Percentiles rank a stretch among this genome's conserved stretches.
These are phyloP conservation scores for Philaethria dido DNA, from an alignment of 2,888 invertebrate genomes.

Conservation along the genomic window DNA sequence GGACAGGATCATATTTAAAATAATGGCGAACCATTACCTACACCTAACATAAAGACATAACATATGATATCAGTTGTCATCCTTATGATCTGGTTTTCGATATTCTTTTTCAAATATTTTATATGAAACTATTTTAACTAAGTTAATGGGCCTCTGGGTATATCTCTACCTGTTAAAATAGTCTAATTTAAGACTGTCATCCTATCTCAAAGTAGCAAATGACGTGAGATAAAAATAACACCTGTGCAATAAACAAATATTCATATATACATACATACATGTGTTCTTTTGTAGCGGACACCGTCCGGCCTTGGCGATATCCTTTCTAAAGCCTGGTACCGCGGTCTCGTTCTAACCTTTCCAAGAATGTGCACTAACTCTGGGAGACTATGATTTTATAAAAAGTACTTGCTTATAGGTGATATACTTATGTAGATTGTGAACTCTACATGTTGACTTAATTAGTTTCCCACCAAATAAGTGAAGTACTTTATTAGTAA, in stretches of 20 bases:
- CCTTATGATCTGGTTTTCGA: too few species aligned
- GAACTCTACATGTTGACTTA: not conserved
- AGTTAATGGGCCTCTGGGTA: too few species aligned
- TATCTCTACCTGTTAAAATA: too few species aligned
- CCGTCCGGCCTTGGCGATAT: constrained; percentile 48
- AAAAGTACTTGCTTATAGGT: constrained; percentile 15
- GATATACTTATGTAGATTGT: not conserved
- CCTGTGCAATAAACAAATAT: not conserved
- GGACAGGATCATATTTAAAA: too few species aligned
- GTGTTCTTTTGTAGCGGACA: constrained; percentile 43
- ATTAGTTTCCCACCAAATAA: not conserved
- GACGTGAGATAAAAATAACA: not conserved
- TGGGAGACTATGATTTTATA: constrained; percentile 15
- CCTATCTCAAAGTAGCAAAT: not conserved
- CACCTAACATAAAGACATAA: too few species aligned
- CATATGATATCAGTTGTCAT: too few species aligned
- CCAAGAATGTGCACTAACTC: constrained; percentile 33
- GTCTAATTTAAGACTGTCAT: too few species aligned
- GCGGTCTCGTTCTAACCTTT: constrained; percentile 41
- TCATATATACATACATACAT: constrained; percentile 34
- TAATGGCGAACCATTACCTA: too few species aligned
- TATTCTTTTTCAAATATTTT: too few species aligned
- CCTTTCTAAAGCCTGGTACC: constrained; percentile 52
- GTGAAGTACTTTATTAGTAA: not conserved
- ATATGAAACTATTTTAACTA: too few species aligned